Conservation (phyloP, 2,888 invertebrate genomes). For the Acrocyrtus sp. region DNA sequence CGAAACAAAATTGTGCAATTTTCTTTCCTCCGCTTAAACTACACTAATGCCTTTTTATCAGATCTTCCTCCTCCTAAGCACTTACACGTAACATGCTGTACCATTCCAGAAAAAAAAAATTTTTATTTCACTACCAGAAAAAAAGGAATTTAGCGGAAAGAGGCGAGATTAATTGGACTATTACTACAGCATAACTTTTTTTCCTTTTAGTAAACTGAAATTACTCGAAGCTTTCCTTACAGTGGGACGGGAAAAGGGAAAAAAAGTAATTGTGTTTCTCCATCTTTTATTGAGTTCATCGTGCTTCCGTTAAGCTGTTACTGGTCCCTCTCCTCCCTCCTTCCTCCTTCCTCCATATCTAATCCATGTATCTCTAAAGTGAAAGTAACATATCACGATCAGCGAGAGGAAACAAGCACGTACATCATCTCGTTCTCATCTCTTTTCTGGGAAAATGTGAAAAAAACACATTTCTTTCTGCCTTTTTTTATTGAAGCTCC, state of each 20-base stretch:
- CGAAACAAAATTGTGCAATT: constrained; percentile 7
- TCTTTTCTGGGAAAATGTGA: too few relatives aligned
- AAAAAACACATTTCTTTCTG: too few relatives aligned
- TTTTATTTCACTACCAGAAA: not conserved
- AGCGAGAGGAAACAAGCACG: not conserved
- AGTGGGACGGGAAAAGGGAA: not conserved
- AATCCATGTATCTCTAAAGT: constrained; percentile 9
- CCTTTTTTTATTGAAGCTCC: too few relatives aligned
- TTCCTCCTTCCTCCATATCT: not conserved
- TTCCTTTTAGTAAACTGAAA: not conserved
- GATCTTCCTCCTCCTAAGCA: not conserved
- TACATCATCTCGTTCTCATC: too few relatives aligned
- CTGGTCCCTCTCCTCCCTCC: too few relatives aligned
- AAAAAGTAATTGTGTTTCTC: constrained; percentile 41
- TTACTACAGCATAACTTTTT: not conserved
- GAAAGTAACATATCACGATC: not conserved
- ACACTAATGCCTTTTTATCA: constrained; percentile 16
- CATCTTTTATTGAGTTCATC: constrained; percentile 41
- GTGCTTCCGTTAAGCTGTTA: too few relatives aligned
- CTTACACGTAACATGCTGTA: not conserved
- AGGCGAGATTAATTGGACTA: constrained; percentile 39
- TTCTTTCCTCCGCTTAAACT: constrained; percentile 48
- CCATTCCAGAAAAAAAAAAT: not conserved
- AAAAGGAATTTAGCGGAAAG: not conserved
- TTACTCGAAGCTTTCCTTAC: too few relatives aligned